Conservation (phyloP, 2,113 vertebrate species). For the Equus quagga region DNA sequence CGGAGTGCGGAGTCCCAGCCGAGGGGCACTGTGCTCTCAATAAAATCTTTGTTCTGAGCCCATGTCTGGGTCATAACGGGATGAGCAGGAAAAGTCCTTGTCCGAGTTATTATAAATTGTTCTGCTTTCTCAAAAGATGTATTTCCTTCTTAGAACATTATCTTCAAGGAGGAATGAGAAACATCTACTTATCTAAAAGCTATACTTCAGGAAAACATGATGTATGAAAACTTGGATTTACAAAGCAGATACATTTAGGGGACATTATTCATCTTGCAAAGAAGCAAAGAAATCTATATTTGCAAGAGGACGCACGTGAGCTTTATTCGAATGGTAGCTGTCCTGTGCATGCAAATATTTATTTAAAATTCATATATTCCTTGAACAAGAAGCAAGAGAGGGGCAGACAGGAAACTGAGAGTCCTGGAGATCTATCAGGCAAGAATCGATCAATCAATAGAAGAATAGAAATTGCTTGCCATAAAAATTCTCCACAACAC, state of each 20-base stretch:
- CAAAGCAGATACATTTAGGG: background rate
- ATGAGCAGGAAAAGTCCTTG: fast-evolving
- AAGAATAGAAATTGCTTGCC: background rate
- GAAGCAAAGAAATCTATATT: background rate
- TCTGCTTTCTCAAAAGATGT: background rate
- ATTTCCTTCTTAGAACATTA: background rate
- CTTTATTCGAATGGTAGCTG: background rate
- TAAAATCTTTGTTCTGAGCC: fast-evolving
- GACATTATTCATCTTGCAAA: background rate
- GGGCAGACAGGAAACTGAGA: background rate
- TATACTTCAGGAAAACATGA: background rate
- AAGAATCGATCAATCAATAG: background rate
- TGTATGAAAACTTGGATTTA: background rate
- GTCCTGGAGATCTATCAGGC: background rate
- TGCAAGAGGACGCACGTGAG: background rate
- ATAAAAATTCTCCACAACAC: fast-evolving
- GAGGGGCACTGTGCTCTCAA: fast-evolving
- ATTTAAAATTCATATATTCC: background rate
- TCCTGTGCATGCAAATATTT: background rate
- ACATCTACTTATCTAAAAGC: background rate
- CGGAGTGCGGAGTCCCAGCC: fast-evolving
- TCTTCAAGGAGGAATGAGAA: conserved; percentile 8
- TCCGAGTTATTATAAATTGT: fast-evolving
- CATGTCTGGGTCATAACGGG: fast-evolving
- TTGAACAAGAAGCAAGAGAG: background rate